phyloP scores from a whole-genome alignment of 2,113 vertebrate species.

The Gopherus evgoodei region DNA sequence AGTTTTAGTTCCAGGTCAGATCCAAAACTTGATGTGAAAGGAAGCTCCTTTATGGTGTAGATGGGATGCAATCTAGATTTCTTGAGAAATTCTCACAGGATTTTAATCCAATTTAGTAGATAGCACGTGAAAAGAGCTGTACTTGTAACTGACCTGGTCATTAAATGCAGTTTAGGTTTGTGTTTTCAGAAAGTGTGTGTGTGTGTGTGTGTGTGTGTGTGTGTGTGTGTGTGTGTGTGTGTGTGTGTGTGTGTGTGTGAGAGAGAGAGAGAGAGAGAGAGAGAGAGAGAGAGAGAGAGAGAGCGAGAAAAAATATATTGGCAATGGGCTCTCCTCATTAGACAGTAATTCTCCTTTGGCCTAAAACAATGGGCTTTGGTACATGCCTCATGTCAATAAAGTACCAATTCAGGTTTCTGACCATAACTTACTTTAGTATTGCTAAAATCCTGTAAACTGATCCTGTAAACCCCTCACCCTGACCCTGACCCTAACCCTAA shows the following conservation, averaged over 20 bases:
- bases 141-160: background rate
- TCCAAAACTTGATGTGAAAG: background rate
- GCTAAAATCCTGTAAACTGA: background rate
- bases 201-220: too few relatives aligned
- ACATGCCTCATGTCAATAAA: background rate
- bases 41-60: background rate
- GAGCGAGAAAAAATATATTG: background rate
- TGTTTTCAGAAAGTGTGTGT: background rate
- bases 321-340: background rate
- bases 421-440: background rate
- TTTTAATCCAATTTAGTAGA: background rate
- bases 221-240: background rate
- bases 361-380: background rate
- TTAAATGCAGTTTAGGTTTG: background rate
- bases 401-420: background rate
- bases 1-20: background rate
- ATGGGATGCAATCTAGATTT: background rate
- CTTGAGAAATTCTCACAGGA: background rate
- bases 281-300: background rate
- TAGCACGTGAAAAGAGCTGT: background rate
- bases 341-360: background rate
- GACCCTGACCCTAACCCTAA: too few relatives aligned
- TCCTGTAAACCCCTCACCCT: background rate
- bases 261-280: background rate
- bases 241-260: too few relatives aligned